Percentiles rank a stretch among this genome's conserved stretches.
phyloP scores from a whole-genome alignment of 2,113 vertebrate species.

The Charina bottae region DNA sequence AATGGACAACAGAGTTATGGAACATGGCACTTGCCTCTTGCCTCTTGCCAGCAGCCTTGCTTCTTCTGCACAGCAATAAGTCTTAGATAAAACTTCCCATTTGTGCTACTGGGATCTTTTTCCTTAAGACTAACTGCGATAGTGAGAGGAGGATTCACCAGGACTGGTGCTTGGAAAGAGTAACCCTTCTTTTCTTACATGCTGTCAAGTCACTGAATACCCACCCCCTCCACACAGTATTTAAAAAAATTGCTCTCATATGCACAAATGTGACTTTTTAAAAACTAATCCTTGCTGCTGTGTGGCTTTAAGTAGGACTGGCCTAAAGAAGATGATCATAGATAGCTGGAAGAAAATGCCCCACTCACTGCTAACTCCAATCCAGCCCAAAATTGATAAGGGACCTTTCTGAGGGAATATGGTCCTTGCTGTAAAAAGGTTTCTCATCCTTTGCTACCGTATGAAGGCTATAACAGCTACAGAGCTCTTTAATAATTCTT shows the following conservation, averaged over 20 bases:
- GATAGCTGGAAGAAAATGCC: neutral
- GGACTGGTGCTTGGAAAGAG: no score
- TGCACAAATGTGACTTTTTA: no score
- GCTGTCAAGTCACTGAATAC: no score
- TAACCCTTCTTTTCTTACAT: no score
- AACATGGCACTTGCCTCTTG: neutral
- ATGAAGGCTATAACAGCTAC: neutral
- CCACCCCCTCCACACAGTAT: no score
- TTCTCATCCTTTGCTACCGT: neutral
- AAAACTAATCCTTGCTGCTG: no score
- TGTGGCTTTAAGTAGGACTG: no score
- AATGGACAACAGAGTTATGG: no score
- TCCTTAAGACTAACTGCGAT: neutral
- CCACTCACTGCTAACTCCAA: neutral
- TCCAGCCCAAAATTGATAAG: neutral
- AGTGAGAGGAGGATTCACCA: no score
- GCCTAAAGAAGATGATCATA: no score
- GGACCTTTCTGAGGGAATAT: neutral
- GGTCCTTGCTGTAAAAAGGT: neutral
- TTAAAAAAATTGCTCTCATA: no score
- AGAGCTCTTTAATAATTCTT: neutral
- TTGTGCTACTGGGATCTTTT: neutral
- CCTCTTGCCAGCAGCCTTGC: neutral
- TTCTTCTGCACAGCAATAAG: neutral
- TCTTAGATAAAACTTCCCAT: neutral